Percentiles rank a stretch among this genome's conserved stretches.
These are phyloP conservation scores for Dendrocincla tyrannina DNA, from an alignment of 2,797 vertebrate species.

Conservation along the genomic window DNA sequence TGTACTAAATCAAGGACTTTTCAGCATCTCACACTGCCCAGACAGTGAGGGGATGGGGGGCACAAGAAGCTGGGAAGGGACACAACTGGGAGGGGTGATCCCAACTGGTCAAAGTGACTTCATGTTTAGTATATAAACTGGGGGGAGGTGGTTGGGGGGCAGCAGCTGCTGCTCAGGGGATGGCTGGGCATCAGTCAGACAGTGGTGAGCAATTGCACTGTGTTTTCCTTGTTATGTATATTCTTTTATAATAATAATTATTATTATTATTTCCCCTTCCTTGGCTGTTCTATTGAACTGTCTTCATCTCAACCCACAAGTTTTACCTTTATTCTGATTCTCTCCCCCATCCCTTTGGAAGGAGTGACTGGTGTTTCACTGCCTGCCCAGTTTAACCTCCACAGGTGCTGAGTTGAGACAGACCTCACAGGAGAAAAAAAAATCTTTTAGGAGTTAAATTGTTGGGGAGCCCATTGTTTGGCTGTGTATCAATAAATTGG, in stretches of 20 bases:
- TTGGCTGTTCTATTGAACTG: background rate
- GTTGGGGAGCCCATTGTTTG: background rate
- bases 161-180: background rate
- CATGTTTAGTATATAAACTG: background rate
- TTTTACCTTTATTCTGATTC: background rate
- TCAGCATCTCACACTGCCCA: background rate
- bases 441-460: background rate
- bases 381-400: accelerated
- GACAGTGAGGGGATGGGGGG: background rate
- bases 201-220: background rate
- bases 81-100: background rate
- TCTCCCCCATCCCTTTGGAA: background rate
- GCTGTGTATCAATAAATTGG: constrained; percentile 63
- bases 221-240: background rate
- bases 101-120: background rate
- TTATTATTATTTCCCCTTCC: background rate
- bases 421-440: background rate
- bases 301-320: background rate
- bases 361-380: background rate
- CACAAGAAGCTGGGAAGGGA: background rate
- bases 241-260: background rate
- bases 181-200: background rate
- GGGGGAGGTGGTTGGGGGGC: background rate
- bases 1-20: background rate
- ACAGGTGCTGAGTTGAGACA: background rate